phyloP scores from a whole-genome alignment of 2,113 vertebrate genomes.

The Chaenogobius annularis region DNA sequence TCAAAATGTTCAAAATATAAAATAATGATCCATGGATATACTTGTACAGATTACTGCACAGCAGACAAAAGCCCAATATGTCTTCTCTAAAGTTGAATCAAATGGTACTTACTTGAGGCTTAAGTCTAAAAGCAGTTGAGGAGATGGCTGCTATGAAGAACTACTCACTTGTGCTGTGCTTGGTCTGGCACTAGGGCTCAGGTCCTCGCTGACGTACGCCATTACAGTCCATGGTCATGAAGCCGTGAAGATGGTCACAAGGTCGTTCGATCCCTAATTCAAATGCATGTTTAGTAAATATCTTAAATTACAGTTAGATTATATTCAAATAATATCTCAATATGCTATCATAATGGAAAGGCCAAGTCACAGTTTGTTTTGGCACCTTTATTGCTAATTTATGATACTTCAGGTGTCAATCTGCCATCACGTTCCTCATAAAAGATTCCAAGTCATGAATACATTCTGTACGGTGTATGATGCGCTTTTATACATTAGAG shows the following conservation, averaged over 20 bases:
- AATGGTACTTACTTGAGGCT: constrained; percentile 89
- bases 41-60: constrained; percentile 3
- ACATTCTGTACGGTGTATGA: constrained; percentile 39
- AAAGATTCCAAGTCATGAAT: constrained; percentile 79
- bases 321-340: background rate
- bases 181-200: constrained; percentile 90
- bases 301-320: background rate
- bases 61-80: too few species aligned
- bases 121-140: constrained; percentile 87
- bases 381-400: constrained; percentile 90
- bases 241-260: background rate
- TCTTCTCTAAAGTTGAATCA: constrained; percentile 57
- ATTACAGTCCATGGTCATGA: constrained; percentile 30
- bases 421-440: constrained; percentile 89
- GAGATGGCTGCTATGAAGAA: constrained; percentile 88
- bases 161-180: constrained; percentile 91
- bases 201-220: constrained; percentile 86
- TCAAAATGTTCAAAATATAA: too few species aligned
- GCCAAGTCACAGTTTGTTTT: constrained; percentile 85
- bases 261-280: background rate
- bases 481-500: too few species aligned
- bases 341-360: background rate
- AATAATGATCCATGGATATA: too few species aligned
- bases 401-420: constrained; percentile 93
- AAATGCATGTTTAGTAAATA: background rate